phyloP scores from a whole-genome alignment of 2,797 vertebrate species.

The Pteronotus mesoamericanus region DNA sequence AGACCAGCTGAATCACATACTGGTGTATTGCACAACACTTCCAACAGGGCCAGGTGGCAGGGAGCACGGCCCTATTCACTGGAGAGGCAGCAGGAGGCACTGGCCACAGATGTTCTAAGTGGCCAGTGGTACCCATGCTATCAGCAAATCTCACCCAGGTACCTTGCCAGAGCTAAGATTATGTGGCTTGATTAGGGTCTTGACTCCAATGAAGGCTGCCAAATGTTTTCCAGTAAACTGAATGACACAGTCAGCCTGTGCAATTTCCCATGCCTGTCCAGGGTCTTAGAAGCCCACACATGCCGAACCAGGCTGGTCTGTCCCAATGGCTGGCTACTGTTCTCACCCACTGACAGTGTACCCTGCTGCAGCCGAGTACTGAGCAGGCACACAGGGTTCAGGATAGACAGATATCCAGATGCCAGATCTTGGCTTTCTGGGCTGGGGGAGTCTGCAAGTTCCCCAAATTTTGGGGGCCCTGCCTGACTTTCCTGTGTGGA shows the following conservation, averaged over 20 bases:
- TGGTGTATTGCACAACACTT: no score
- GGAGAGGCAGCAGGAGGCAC: neutral
- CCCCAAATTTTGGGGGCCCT: neutral
- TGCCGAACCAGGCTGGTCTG: no score
- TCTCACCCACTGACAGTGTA: neutral
- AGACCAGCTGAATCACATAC: neutral
- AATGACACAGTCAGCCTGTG: rapidly evolving
- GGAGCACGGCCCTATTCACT: no score
- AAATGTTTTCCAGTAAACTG: neutral
- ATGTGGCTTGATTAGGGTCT: neutral
- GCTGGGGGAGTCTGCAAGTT: neutral
- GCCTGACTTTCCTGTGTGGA: neutral
- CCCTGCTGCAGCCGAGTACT: rapidly evolving
- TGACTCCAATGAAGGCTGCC: neutral
- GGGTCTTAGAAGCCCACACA: neutral
- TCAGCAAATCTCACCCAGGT: neutral
- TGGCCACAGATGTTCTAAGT: neutral
- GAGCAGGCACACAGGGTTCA: rapidly evolving
- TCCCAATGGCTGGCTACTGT: rapidly evolving
- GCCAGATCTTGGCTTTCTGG: neutral
- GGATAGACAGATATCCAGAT: neutral
- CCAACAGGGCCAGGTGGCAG: neutral
- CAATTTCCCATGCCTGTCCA: neutral
- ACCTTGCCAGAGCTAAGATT: neutral
- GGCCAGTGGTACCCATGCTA: neutral